A percentile compares a stretch with the other conserved stretches of the same genome.
phyloP scores from a whole-genome alignment of 1,140 invertebrate genomes.

The Orchesella cincta region DNA sequence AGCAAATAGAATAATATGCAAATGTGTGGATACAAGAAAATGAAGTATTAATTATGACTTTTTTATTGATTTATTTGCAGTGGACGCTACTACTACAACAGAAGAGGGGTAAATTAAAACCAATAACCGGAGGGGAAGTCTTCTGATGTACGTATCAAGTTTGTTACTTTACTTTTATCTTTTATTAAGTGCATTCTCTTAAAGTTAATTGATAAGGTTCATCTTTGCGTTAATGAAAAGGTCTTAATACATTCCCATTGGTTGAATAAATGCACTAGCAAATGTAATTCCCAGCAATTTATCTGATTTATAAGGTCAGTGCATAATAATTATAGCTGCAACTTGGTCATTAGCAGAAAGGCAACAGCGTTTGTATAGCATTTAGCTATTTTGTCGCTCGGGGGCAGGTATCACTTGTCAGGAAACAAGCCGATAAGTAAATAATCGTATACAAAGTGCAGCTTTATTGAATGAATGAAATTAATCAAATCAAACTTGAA shows the following conservation, averaged over 20 bases:
- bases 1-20: too few relatives aligned
- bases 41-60: too few relatives aligned
- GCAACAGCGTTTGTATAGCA: not conserved
- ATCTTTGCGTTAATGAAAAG: not conserved
- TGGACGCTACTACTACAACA: too few relatives aligned
- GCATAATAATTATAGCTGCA: not conserved
- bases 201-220: not conserved
- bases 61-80: too few relatives aligned
- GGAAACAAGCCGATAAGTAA: too few relatives aligned
- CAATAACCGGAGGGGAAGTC: not conserved
- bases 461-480: too few relatives aligned
- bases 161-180: not conserved
- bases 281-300: not conserved
- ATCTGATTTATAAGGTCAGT: too few relatives aligned
- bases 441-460: too few relatives aligned
- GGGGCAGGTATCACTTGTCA: too few relatives aligned
- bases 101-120: not conserved
- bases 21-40: too few relatives aligned
- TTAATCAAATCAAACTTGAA: too few relatives aligned
- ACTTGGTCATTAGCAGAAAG: not conserved
- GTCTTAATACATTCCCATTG: not conserved
- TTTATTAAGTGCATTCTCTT: not conserved
- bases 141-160: constrained; percentile 19
- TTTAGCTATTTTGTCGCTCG: not conserved
- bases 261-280: not conserved